Percentiles rank a stretch among this genome's conserved stretches.
Evolutionary conservation across 1,140 invertebrate species (phyloP).

Genomic region (Agraylea sexmaculata): DNA sequence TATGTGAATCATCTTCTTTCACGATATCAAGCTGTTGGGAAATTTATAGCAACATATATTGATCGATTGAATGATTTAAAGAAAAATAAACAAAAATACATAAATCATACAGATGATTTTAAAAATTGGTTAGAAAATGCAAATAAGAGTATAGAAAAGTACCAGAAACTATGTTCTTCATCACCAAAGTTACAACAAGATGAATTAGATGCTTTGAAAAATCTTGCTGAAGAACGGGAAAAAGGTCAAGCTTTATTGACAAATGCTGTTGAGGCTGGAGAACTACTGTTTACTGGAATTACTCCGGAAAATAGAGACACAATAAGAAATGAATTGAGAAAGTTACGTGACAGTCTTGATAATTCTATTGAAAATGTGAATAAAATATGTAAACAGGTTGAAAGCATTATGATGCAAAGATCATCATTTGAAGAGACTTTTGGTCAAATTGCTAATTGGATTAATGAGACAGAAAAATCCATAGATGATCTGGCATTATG

Average conservation of each 20-base stretch:
- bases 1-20: conserved; percentile 65
- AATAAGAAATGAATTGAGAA: conserved; percentile 69
- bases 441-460: conserved; percentile 69
- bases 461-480: conserved; percentile 60
- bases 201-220: conserved; percentile 63
- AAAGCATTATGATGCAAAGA: conserved; percentile 73
- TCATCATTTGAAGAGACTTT: conserved; percentile 86
- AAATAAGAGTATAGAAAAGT: conserved; percentile 55
- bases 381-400: conserved; percentile 72
- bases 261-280: conserved; percentile 71
- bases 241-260: conserved; percentile 67
- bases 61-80: conserved; percentile 56
- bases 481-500: conserved; percentile 54
- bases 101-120: conserved; percentile 53
- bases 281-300: conserved; percentile 75
- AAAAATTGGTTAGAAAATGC: conserved; percentile 69
- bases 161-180: conserved; percentile 51
- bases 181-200: conserved; percentile 54
- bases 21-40: conserved; percentile 63
- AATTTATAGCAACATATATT: conserved; percentile 56
- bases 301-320: conserved; percentile 74
- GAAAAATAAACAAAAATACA: conserved; percentile 53
- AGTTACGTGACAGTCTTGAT: conserved; percentile 73
- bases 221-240: conserved; percentile 61
- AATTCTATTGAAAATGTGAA: conserved; percentile 72